Base-by-base conservation (phyloP, 2,888 invertebrate genomes). In the Myopa testacea region DNA sequence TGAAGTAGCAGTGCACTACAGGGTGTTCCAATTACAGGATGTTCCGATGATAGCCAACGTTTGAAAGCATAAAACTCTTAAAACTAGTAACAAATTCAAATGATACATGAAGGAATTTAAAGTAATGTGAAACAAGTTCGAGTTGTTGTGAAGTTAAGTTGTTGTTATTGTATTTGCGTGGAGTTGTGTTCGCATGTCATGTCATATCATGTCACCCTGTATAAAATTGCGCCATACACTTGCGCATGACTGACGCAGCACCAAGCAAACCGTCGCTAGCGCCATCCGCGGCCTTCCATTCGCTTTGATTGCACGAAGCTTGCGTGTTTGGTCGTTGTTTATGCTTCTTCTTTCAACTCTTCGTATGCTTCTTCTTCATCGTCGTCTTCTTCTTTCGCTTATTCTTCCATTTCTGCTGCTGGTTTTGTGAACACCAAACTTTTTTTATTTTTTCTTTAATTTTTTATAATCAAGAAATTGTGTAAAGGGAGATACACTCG, bases 141-240 rank as follows among this genome's bases (percentile, higher is more conserved):
- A 26, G 26, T 26, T 26, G 26, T 26, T 26, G 26, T 26, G 26
- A 26, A 26, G 26, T 2, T 2, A 26, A 26, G 26, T 26, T 26
- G 26, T 26, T 26, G 26, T 26, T 26, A 26, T 2, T 26, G 26
- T 26, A 10, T 8, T 45, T 45, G 6, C 10, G 45, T 10, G 3
- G 45, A 1, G 7, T 10, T 45, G 45, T 8, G 6, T 45, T 45
- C 45, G 45, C 45, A 3, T 3, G 45, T 45, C 6, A 45, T 3
- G 10, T 45, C 45, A 45, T 45, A 10, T 45, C 6, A 45, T 10
- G 10, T 45, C 67, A 67, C 67, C 67, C 67, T 67, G 67, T 67
- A 67, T 37, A 5, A 67, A n/a, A 40, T 52, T 70, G 70, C 70
- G 55, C 70, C 70, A 70, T 70, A 70, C 70, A 70, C 70, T 70